Evolutionary conservation across 1,140 invertebrate genomes (phyloP), one percentile per base, ranked within the genome.

Genomic region (Zaprionus vittiger): DNA sequence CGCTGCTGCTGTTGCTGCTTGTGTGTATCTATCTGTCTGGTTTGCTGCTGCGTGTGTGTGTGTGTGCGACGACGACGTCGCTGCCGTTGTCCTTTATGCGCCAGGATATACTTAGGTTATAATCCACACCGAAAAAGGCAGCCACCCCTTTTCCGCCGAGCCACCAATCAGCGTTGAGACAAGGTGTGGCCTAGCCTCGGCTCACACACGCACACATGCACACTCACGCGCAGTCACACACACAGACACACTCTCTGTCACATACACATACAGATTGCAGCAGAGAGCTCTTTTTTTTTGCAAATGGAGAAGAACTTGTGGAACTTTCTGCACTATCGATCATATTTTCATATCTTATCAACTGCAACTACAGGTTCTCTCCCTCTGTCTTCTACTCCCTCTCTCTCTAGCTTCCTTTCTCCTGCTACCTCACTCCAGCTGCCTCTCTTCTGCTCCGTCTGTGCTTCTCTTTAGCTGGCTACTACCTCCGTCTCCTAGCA

Each of bases 41-140:
- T 63, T 55, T 71, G 66, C 57, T 56, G 67, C 56, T 49, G 31
- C 34, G 64, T 31, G 24, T 38, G 44, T 41, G 31, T 55, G 60
- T 64, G 68, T 47, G 67, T 65, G 49, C 26, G 66, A 64, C 73
- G 69, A 44, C 78, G 70, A 31, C 66, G 81, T 52, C 57, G 71
- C 66, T 73, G 75, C 59, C 22, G 75, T 63, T 63, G 74, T 71
- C 79, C 63, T 70, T 73, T 73, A 64, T 82, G 63, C 44, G 67
- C 61, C 73, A 91, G 86, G 86, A 91, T 85, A 90, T 75, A 82
- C 81, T 90, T 90, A 91, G 85, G 85, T 69, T 91, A 83, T 91
- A 91, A 91, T 91, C 89, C 89, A 59, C 77, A 80, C 61, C 66
- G 41, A 65, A 64, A 73, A 67, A 68, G 71, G 64, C 75, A 81